Evolutionary conservation across 2,888 invertebrate species (phyloP).

Genomic region (Platycnemis pennipes): DNA sequence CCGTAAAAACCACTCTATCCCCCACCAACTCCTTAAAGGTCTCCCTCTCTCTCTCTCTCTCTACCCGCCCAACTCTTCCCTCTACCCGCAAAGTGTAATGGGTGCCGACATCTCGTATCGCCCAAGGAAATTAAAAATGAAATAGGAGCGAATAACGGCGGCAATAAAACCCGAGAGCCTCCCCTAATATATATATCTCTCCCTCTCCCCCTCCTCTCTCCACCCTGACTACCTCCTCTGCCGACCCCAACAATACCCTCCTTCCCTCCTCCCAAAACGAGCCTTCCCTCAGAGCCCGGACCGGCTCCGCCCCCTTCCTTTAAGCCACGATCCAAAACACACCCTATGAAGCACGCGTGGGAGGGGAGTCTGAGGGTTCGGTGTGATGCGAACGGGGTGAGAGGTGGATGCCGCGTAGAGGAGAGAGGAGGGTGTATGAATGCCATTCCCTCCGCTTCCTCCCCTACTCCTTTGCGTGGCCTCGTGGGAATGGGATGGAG

Average conservation of each 20-base stretch:
- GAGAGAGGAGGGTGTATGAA: not conserved
- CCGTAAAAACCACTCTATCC: conserved; percentile 25
- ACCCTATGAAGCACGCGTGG: conserved; percentile 27
- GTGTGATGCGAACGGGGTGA: not conserved
- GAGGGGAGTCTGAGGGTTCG: not conserved
- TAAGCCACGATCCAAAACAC: conserved; percentile 24
- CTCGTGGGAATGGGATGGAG: conserved; percentile 52
- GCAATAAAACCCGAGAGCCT: conserved; percentile 47
- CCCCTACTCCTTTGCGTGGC: not conserved
- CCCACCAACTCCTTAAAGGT: not conserved
- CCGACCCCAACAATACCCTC: not conserved
- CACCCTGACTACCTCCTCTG: not conserved
- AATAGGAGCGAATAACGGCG: conserved; percentile 64
- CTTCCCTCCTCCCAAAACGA: too few species aligned
- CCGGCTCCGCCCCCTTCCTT: conserved; percentile 48
- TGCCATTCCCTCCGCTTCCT: not conserved
- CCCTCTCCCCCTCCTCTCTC: not conserved
- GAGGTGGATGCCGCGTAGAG: not conserved
- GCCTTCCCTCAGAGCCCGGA: not conserved
- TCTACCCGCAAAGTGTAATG: conserved; percentile 56
- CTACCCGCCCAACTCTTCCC: not conserved
- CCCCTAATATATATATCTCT: not conserved
- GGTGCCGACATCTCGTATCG: conserved; percentile 65
- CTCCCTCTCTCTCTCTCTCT: not conserved
- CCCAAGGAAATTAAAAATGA: conserved; percentile 65